Evolutionary conservation across 2,113 vertebrate species (phyloP).

Genomic region (Suricata suricatta): DNA sequence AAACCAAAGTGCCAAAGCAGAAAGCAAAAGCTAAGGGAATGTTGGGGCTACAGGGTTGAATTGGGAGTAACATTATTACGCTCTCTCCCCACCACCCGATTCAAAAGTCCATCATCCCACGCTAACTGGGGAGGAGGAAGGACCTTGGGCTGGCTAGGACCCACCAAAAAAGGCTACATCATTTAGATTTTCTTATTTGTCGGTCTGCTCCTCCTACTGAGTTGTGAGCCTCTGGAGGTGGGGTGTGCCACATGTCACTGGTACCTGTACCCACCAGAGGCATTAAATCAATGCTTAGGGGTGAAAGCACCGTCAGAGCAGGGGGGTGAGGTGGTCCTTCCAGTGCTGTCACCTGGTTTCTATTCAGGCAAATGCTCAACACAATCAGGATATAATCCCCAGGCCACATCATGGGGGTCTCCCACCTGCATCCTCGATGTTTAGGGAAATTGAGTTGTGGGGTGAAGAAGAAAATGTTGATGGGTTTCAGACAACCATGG

Average conservation of each 20-base stretch:
- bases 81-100: neutral
- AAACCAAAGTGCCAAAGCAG: neutral
- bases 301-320: neutral
- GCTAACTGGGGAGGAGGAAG: neutral
- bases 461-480: neutral
- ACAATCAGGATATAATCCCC: fast-evolving
- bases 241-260: fast-evolving
- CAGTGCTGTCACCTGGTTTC: neutral
- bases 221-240: fast-evolving
- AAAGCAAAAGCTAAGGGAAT: neutral
- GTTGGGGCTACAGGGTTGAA: neutral
- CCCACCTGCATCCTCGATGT: fast-evolving
- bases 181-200: neutral
- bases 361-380: neutral
- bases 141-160: neutral
- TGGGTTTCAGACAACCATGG: neutral
- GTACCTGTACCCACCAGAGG: neutral
- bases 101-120: too few relatives aligned
- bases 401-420: fast-evolving
- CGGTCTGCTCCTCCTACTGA: neutral
- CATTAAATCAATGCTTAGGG: fast-evolving
- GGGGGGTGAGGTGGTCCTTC: neutral
- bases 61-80: fast-evolving
- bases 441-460: neutral
- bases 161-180: fast-evolving